phyloP scores from a whole-genome alignment of 1,140 invertebrate genomes.

The Apis dorsata region DNA sequence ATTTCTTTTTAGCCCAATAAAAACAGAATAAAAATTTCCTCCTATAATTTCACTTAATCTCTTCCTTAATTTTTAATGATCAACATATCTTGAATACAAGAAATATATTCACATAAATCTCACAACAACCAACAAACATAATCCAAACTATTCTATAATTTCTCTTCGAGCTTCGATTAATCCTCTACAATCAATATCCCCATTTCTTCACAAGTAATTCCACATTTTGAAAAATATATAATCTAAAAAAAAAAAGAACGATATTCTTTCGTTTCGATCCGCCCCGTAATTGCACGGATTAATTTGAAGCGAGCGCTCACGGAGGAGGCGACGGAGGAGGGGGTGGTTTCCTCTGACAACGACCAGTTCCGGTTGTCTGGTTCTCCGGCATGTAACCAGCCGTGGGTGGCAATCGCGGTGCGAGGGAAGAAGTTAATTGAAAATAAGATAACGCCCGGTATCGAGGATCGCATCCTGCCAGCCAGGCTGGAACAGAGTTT shows the following conservation, averaged over 20 bases:
- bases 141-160: too few species aligned
- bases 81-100: too few species aligned
- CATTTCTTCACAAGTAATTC: background rate
- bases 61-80: too few species aligned
- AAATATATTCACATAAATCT: too few species aligned
- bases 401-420: constrained; percentile 53
- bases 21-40: too few species aligned
- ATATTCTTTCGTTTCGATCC: background rate
- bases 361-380: constrained; percentile 29
- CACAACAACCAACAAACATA: too few species aligned
- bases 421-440: constrained; percentile 67
- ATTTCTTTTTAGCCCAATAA: too few species aligned
- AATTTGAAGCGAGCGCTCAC: background rate
- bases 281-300: constrained; percentile 15
- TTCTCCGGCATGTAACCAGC: constrained; percentile 34
- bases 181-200: background rate
- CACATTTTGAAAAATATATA: background rate
- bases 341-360: background rate
- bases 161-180: too few species aligned
- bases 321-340: background rate
- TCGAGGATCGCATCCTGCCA: constrained; percentile 27
- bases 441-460: constrained; percentile 63
- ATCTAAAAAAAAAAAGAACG: too few species aligned
- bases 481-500: background rate
- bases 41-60: too few species aligned